A percentile compares a stretch with the other conserved stretches of the same genome.
Evolutionary conservation across 2,113 vertebrate species (phyloP).

Genomic region (Emberiza fucata): DNA sequence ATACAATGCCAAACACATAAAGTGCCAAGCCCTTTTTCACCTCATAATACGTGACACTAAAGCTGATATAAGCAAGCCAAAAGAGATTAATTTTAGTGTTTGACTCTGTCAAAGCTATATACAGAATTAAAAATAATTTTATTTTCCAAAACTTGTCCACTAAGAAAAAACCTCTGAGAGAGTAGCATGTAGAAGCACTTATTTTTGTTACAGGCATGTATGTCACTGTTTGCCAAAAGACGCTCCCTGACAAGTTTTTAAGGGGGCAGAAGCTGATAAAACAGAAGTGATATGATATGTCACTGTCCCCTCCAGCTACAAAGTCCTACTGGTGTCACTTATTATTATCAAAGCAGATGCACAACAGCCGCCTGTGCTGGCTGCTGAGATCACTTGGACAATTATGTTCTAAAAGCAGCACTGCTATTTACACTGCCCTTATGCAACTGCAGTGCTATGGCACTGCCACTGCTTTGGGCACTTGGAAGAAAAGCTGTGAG

Average conservation of each 20-base stretch:
- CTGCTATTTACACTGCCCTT: conserved; percentile 17
- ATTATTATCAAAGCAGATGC: conserved; percentile 28
- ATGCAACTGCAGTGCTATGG: neutral
- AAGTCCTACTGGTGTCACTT: neutral
- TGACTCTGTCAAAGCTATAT: neutral
- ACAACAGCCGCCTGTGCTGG: neutral
- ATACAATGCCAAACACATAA: neutral
- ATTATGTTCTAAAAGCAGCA: conserved; percentile 49
- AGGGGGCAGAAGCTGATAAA: neutral
- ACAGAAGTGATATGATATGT: neutral
- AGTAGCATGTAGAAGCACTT: neutral
- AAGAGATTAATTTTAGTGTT: neutral
- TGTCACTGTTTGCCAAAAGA: neutral
- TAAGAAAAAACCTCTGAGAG: neutral
- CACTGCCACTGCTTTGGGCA: neutral
- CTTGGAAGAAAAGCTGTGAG: neutral
- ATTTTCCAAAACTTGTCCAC: neutral
- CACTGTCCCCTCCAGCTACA: neutral
- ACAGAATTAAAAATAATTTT: neutral
- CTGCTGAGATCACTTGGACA: neutral
- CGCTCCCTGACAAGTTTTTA: neutral
- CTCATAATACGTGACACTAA: neutral
- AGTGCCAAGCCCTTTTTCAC: neutral
- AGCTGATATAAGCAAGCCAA: neutral
- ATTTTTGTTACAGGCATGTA: neutral